Conservation (phyloP, 2,113 vertebrate genomes). For the Ahaetulla prasina region DNA sequence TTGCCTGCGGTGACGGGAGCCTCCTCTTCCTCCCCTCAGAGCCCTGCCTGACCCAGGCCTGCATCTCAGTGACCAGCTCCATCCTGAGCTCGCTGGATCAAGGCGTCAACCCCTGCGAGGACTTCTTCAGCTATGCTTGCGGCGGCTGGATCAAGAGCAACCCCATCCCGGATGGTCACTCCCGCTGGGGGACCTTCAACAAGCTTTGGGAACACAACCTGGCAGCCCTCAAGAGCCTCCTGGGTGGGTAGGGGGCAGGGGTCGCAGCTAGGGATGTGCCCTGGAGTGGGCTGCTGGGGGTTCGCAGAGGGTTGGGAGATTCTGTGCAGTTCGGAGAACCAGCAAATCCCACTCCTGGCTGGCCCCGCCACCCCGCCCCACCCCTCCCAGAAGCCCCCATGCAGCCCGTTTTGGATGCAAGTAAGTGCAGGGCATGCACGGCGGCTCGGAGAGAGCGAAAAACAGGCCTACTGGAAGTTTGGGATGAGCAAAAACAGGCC, state of each 20-base stretch:
- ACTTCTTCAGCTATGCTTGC: constrained; percentile 90
- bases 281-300: too few relatives aligned
- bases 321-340: too few relatives aligned
- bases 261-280: not conserved
- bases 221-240: constrained; percentile 88
- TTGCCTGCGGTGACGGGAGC: not conserved
- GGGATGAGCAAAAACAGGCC: too few relatives aligned
- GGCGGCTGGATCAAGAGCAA: constrained; percentile 93
- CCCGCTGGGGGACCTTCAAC: constrained; percentile 93
- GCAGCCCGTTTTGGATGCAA: too few relatives aligned
- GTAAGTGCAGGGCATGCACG: too few relatives aligned
- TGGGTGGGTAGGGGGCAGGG: constrained; percentile 71
- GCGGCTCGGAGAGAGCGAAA: too few relatives aligned
- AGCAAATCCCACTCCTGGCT: too few relatives aligned
- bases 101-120: constrained; percentile 85
- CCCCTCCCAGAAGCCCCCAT: too few relatives aligned
- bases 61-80: constrained; percentile 81
- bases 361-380: too few relatives aligned
- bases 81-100: constrained; percentile 84
- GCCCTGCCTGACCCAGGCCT: constrained; percentile 82
- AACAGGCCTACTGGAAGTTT: too few relatives aligned
- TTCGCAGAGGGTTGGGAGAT: too few relatives aligned
- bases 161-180: constrained; percentile 89
- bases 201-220: constrained; percentile 96
- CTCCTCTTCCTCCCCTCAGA: not conserved